Percentiles rank a stretch among this genome's conserved stretches.
phyloP scores from a whole-genome alignment of 2,888 invertebrate species.

The Troilus luridus region DNA sequence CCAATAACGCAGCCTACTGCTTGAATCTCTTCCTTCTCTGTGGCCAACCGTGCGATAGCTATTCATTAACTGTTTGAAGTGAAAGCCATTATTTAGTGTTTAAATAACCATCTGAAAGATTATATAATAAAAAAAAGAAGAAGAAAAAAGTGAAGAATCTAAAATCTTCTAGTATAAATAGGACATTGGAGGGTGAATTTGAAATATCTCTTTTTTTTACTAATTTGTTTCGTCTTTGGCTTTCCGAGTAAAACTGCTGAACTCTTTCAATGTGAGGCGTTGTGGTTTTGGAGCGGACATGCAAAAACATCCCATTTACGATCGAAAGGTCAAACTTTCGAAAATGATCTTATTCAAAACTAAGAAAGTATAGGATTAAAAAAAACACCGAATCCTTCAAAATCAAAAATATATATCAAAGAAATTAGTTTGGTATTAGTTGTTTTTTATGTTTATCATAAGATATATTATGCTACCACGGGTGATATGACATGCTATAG shows the following conservation, averaged over 20 bases:
- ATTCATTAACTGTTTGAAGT: background rate
- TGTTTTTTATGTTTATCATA: no score
- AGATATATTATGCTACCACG: no score
- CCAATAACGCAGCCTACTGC: background rate
- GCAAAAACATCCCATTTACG: background rate
- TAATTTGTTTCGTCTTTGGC: no score
- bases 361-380: background rate
- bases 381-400: background rate
- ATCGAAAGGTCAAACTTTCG: background rate
- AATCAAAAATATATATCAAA: no score
- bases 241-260: no score
- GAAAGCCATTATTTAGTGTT: background rate
- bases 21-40: background rate
- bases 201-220: no score
- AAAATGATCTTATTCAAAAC: background rate
- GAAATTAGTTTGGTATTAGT: no score
- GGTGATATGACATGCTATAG: no score
- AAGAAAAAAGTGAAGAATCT: background rate
- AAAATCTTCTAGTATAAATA: background rate
- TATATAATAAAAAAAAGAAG: background rate
- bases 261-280: background rate
- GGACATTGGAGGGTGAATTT: no score
- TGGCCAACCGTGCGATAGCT: background rate
- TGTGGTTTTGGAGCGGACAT: background rate
- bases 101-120: background rate